phyloP scores from a whole-genome alignment of 1,140 invertebrate genomes.

The Drosophila lowei region DNA sequence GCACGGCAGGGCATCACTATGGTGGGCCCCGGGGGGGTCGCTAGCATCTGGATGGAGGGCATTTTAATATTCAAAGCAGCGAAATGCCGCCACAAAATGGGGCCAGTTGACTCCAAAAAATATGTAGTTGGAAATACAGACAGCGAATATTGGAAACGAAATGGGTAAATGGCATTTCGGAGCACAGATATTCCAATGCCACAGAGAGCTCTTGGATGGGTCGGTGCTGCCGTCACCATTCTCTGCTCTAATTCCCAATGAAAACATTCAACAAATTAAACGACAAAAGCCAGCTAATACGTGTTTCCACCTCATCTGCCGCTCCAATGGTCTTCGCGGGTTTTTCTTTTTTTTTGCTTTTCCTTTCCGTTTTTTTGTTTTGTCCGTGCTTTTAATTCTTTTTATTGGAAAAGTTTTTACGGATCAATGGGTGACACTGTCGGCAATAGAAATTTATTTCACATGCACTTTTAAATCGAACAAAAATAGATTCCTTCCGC shows the following conservation, averaged over 20 bases:
- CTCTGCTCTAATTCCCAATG: constrained; percentile 10
- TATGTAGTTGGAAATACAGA: constrained; percentile 7
- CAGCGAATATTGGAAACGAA: neutral
- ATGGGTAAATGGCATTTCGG: neutral
- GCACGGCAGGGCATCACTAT: no score
- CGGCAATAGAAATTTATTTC: constrained; percentile 71
- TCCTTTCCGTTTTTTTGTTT: neutral
- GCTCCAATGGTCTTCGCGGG: constrained; percentile 28
- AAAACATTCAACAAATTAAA: constrained; percentile 70
- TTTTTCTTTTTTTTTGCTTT: neutral
- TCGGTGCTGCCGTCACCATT: no score
- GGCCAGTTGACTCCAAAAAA: constrained; percentile 13
- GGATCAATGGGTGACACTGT: constrained; percentile 34
- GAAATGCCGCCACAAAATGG: constrained; percentile 2
- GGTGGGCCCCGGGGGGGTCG: neutral
- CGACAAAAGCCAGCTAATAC: constrained; percentile 51
- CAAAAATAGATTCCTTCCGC: constrained; percentile 72
- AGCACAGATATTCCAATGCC: neutral
- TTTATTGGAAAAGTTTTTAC: constrained; percentile 67
- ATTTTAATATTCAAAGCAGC: constrained; percentile 57
- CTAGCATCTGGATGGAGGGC: neutral
- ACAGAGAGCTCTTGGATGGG: neutral
- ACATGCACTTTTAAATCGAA: constrained; percentile 71
- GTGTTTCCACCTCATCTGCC: constrained; percentile 35
- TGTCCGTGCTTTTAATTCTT: constrained; percentile 34